Evolutionary conservation across 2,888 invertebrate species (phyloP), one percentile per base, ranked within the genome.

Genomic region (Athalia rosae): DNA sequence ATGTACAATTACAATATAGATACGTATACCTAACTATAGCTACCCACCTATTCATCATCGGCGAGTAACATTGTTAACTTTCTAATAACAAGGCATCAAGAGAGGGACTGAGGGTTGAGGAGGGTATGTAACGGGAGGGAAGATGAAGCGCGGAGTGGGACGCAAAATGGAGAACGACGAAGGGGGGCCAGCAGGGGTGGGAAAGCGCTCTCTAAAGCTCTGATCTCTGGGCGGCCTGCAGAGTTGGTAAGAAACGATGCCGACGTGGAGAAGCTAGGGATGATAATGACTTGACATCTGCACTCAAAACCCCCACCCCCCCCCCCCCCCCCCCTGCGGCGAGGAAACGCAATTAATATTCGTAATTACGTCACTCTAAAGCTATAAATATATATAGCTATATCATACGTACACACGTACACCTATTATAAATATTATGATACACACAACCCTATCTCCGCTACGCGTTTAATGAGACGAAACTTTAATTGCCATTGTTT

Each of bases 251-350:
- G 28, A 28, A 28, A 28, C 28, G 28, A 28, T 28, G 28, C 28
- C 28, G 28, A 28, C 28, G 28, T 28, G 28, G 28, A 28, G 28
- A 28, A 28, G 28, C 28, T 28, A 28, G 62, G 85, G 85, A 89
- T 88, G 88, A 88, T 89, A 89, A 89, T 89, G 87, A 89, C 87
- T 89, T 89, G 89, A 88, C 89, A 89, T 89, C 89, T 89, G 89
- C 88, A 89, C 88, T 87, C 86, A 88, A 85, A 84, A 28, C 28
- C 28, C n/a, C n/a, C n/a, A n/a, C n/a, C n/a, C n/a, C n/a, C n/a
- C n/a, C n/a, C n/a, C n/a, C n/a, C n/a, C n/a, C n/a, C n/a, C n/a
- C 84, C 85, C 85, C 85, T 8, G 64, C 74, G 41, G 74, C 47
- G 74, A 83, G 84, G 84, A 85, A 88, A 87, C 88, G 86, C 86